Conservation (phyloP, 2,888 invertebrate genomes). For the Encarsia formosa region DNA sequence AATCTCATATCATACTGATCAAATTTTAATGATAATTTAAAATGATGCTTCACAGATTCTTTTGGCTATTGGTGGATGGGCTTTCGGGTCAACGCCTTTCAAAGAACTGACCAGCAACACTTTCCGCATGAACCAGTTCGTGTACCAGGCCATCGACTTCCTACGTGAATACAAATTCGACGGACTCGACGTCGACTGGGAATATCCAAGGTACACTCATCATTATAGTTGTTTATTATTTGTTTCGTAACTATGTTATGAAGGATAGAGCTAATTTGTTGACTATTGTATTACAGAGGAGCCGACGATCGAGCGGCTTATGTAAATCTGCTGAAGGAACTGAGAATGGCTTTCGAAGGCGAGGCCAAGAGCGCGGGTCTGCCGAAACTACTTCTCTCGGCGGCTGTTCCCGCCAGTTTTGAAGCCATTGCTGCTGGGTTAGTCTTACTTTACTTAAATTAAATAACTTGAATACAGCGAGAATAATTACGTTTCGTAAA, state of each 20-base stretch:
- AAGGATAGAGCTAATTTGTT: no score
- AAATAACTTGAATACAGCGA: no score
- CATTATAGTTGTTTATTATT: no score
- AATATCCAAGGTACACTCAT: constrained; percentile 83
- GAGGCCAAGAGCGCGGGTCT: constrained; percentile 85
- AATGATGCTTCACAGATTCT: constrained; percentile 63
- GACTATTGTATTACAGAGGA: constrained; percentile 58
- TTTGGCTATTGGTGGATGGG: constrained; percentile 92
- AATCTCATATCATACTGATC: no score
- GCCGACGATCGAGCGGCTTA: constrained; percentile 82
- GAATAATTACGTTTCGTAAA: no score
- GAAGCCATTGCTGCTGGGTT: constrained; percentile 88
- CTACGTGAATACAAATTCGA: constrained; percentile 87
- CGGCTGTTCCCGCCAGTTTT: constrained; percentile 89
- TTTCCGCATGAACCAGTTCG: constrained; percentile 92
- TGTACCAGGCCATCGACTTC: constrained; percentile 91
- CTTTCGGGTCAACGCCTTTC: constrained; percentile 91
- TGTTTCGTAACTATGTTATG: no score
- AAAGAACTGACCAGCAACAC: constrained; percentile 87
- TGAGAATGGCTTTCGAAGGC: constrained; percentile 87
- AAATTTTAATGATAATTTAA: no score
- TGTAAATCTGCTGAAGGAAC: constrained; percentile 77
- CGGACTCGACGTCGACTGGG: constrained; percentile 91
- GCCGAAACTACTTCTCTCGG: constrained; percentile 73
- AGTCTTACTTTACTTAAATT: constrained; percentile 20